Conservation (phyloP, 35 echinoderm and acorn worm species). For the Nesometra sesokonis region DNA sequence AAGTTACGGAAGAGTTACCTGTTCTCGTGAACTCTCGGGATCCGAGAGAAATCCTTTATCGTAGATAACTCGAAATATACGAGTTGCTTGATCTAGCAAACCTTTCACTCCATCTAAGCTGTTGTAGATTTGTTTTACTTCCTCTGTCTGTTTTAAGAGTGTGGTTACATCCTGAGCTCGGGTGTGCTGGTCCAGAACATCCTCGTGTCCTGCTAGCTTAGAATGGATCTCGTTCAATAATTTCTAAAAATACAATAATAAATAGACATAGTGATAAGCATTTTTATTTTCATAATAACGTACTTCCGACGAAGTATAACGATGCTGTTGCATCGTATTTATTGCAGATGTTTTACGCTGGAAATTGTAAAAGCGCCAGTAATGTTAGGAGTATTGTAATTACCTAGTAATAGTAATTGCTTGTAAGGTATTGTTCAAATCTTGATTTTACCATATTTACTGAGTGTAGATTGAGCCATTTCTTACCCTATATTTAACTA, state of each 20-base stretch:
- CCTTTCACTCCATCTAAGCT: conserved; percentile 66
- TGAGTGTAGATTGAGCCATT: too few species aligned
- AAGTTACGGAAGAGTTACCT: conserved; percentile 25
- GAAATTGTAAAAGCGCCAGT: too few species aligned
- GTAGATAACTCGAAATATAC: conserved; percentile 70
- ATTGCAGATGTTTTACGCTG: too few species aligned
- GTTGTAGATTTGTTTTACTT: conserved; percentile 20
- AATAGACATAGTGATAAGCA: too few species aligned
- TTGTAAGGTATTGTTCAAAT: too few species aligned
- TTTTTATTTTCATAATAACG: too few species aligned
- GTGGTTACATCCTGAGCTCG: not conserved
- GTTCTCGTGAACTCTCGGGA: conserved; percentile 68
- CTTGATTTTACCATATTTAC: too few species aligned
- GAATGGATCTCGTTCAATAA: not conserved
- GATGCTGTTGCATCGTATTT: too few species aligned
- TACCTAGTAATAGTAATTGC: too few species aligned
- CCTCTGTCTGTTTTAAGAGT: not conserved
- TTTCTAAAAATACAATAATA: not conserved
- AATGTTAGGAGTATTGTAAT: too few species aligned
- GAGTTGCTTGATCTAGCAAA: conserved; percentile 51
- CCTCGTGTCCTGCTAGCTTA: not conserved
- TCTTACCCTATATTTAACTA: too few species aligned
- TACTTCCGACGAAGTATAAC: too few species aligned
- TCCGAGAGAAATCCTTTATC: conserved; percentile 78
- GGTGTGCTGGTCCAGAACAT: not conserved